Evolutionary conservation across 2,797 vertebrate species (phyloP).

Genomic region (Chelonia mydas): DNA sequence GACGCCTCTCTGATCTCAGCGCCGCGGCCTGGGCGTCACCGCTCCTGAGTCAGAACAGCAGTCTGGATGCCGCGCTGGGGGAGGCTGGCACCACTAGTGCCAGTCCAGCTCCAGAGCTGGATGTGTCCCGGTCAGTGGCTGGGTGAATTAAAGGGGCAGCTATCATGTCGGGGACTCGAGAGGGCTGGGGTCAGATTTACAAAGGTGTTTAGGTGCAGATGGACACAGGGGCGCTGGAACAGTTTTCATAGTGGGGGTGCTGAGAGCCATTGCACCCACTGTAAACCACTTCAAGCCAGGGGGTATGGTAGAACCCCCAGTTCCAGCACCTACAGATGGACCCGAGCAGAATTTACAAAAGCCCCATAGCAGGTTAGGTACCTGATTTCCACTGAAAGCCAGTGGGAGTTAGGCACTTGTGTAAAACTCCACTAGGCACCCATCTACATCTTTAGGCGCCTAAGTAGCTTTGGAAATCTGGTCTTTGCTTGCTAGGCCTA

Average conservation of each 20-base stretch:
- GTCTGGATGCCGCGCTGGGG: neutral
- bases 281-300: no score
- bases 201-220: neutral
- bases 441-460: neutral
- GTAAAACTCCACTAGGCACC: neutral
- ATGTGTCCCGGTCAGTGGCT: fast-evolving
- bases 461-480: neutral
- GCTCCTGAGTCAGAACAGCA: neutral
- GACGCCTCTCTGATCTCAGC: neutral
- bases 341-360: neutral
- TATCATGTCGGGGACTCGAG: fast-evolving
- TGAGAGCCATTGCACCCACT: no score
- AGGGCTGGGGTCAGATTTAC: neutral
- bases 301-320: no score
- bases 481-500: neutral
- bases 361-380: neutral
- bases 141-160: neutral
- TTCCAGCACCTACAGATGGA: neutral
- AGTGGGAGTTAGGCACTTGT: neutral
- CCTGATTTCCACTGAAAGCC: neutral
- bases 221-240: neutral
- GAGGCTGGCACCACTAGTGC: neutral
- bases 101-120: no score
- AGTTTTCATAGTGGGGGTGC: no score
- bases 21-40: neutral